A percentile compares a stretch with the other conserved stretches of the same genome.
Evolutionary conservation across 2,888 invertebrate genomes (phyloP).

Genomic region (Melipona bicolor): DNA sequence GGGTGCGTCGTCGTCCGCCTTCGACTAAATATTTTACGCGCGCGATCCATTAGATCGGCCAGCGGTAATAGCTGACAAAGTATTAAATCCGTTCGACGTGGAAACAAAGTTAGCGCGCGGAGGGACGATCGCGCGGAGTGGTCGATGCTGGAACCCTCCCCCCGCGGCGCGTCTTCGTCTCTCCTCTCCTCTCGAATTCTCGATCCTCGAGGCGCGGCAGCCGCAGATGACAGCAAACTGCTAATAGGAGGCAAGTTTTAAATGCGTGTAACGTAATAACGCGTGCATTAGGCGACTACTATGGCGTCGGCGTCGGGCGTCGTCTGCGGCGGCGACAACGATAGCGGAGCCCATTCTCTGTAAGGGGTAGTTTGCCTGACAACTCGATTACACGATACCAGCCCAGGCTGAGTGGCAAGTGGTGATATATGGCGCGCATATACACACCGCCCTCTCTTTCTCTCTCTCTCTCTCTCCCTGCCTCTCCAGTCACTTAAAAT

Average conservation of each 20-base stretch:
- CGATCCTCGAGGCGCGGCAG: conserved; percentile 50
- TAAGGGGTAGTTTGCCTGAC: conserved; percentile 81
- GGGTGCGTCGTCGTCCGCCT: not conserved
- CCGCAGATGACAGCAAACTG: conserved; percentile 71
- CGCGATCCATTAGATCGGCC: conserved; percentile 45
- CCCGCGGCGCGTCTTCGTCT: not conserved
- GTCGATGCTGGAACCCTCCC: conserved; percentile 1
- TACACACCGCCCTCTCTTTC: conserved; percentile 61
- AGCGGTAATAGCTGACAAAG: conserved; percentile 46
- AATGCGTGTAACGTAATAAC: conserved; percentile 76
- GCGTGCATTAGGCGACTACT: conserved; percentile 75
- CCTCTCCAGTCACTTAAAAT: conserved; percentile 73
- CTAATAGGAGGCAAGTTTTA: conserved; percentile 76
- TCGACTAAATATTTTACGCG: conserved; percentile 29
- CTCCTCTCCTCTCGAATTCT: conserved; percentile 60
- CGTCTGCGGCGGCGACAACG: conserved; percentile 73
- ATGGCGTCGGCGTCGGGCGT: conserved; percentile 67
- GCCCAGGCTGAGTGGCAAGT: conserved; percentile 78
- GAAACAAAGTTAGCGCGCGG: conserved; percentile 60
- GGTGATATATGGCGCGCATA: conserved; percentile 75
- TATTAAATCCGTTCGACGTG: conserved; percentile 65
- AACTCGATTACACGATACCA: conserved; percentile 79
- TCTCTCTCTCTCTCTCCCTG: conserved; percentile 12
- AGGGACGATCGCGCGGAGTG: conserved; percentile 18
- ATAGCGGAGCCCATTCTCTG: conserved; percentile 73